Evolutionary conservation across 2,797 vertebrate species (phyloP), one percentile per base, ranked within the genome.

Genomic region (Geotrypetes seraphini): DNA sequence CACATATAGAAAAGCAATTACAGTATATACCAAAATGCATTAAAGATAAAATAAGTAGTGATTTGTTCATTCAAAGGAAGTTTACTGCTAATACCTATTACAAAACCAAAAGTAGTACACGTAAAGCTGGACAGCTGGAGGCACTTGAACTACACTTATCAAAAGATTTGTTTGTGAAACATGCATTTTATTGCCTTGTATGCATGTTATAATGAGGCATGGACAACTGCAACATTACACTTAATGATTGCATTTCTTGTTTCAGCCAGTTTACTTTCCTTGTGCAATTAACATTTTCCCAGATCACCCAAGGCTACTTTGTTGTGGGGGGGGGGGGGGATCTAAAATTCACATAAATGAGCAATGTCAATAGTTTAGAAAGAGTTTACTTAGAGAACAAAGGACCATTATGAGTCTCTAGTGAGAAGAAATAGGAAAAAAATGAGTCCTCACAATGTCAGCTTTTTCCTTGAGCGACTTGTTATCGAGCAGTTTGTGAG

Each of bases 341-440:
- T 83, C 78, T 80, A 79, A 91, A 92, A 92, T 89, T 85, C 86
- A 88, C 90, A 94, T 89, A 93, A 92, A 91, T 88, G 87, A 88
- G 87, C 88, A 96, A 90, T 90, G 89, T 93, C 91, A 93, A 96
- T 92, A 95, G 89, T 93, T 93, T 90, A 79, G 81, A 88, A 87
- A 88, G 87, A 92, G 92, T 96, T 94, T 96, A 89, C 84, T 84
- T 89, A 86, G 78, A 64, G 87, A 94, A 97, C 92, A 98, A 96
- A 91, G 81, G 81, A 68, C 85, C 85, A 88, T 95, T 93, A 94
- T 97, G 87, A 91, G 75, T 81, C 84, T 84, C 89, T 88, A 90
- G 87, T 79, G 83, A 81, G 74, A 86, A 75, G 79, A 81, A 83
- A 84, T 84, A 78, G 75, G 75, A 82, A 78, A 82, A 82, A 85